Base-by-base conservation (phyloP, 2,113 vertebrate genomes). In the Mesocricetus auratus region DNA sequence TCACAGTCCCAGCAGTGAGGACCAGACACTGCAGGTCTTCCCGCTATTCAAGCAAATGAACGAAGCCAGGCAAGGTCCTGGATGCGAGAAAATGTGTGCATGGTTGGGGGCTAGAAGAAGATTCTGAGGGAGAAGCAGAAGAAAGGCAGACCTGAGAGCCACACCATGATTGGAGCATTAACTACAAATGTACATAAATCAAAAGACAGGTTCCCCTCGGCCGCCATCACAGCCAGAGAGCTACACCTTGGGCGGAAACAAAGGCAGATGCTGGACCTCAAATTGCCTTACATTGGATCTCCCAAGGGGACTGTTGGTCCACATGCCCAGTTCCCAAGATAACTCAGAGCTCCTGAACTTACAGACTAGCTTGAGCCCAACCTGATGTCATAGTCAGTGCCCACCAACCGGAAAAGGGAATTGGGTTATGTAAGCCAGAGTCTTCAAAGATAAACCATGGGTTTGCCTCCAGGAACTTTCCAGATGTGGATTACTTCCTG, bases 111-210 rank as follows among this genome's bases (percentile, higher is more conserved):
- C 45, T 16, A 86, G 81, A 89, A 56, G 75, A 90, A 90, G 86
- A 81, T 74, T 92, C 71, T 24, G 69, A 91, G 60, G 89, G 71
- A 50, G 75, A 68, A 96, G 22, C 4, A 75, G 50, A 91, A 90
- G 78, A 73, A 86, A 91, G 90, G n/a, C 86, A 79, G 73, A 77
- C 50, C 69, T 0, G 5, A 97, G 95, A 85, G 16, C 53, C 81
- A 64, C 47, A 75, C 69, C 71, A 6, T 64, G 58, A 62, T 47
- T 88, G 50, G 42, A 96, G 45, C n/a, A 45, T 22, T 21, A 93
- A 36, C 71, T 39, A 6, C 19, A 71, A 95, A 95, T 74, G 21
- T 64, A 42, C 85, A 81, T 33, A 53, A 92, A 53, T 74, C 53
- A 8, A 60, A 74, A 79, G 85, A 33, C 47, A 78, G 56, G 29